phyloP scores from a whole-genome alignment of 2,797 vertebrate species.

The Astyanax mexicanus region DNA sequence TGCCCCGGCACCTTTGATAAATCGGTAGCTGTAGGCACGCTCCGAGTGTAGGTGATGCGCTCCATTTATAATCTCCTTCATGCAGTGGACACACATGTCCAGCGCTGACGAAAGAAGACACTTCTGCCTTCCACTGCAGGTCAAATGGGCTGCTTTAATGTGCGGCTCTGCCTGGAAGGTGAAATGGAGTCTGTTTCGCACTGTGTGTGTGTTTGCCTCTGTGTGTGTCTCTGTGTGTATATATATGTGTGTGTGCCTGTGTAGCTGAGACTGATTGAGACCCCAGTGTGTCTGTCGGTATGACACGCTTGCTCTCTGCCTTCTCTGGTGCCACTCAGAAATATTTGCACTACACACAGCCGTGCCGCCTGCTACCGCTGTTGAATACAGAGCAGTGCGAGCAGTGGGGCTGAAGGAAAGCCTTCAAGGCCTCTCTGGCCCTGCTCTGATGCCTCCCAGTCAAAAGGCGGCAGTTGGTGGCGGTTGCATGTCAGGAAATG shows the following conservation, averaged over 20 bases:
- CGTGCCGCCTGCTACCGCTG: neutral
- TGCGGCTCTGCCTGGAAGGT: slow-evolving; percentile 64
- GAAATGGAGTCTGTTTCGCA: slow-evolving; percentile 65
- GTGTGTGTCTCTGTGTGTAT: slow-evolving; percentile 60
- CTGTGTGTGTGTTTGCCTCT: slow-evolving; percentile 57
- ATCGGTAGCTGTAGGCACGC: slow-evolving; percentile 65
- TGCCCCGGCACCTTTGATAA: slow-evolving; percentile 64
- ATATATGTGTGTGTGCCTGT: slow-evolving; percentile 62
- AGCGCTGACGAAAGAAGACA: slow-evolving; percentile 49
- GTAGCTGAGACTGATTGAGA: slow-evolving; percentile 69
- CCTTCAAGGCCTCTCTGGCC: neutral
- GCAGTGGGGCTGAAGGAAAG: slow-evolving; percentile 19
- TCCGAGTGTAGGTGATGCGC: slow-evolving; percentile 48
- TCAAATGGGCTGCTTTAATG: slow-evolving; percentile 79
- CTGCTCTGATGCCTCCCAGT: neutral
- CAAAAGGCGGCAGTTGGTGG: too few species aligned
- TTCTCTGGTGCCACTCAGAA: slow-evolving; percentile 52
- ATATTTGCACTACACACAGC: slow-evolving; percentile 38
- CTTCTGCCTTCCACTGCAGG: slow-evolving; percentile 68
- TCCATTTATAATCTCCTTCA: slow-evolving; percentile 62
- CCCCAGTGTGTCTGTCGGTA: slow-evolving; percentile 60
- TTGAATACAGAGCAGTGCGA: slow-evolving; percentile 34
- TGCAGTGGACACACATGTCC: slow-evolving; percentile 55
- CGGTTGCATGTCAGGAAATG: slow-evolving; percentile 32
- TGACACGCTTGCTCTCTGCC: slow-evolving; percentile 45